A percentile compares a stretch with the other conserved stretches of the same genome.
Conservation (phyloP, 1,140 invertebrate species). For the Heliconius himera region DNA sequence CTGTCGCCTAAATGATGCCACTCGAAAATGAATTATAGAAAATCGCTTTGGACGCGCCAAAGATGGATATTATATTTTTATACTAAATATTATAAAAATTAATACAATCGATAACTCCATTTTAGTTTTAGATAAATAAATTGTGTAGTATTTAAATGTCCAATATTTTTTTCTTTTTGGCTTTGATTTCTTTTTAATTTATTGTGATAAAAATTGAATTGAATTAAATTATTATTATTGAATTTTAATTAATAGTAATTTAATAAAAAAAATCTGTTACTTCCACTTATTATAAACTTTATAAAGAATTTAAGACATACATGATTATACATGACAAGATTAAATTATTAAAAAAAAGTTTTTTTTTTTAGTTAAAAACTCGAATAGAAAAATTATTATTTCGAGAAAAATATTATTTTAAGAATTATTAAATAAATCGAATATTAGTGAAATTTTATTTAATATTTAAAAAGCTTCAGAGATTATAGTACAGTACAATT, state of each 20-base stretch:
- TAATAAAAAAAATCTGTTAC: too few relatives aligned
- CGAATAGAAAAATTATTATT: too few relatives aligned
- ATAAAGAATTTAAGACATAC: too few relatives aligned
- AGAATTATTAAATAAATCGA: too few relatives aligned
- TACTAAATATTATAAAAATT: background rate
- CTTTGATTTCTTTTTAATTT: slow-evolving; percentile 1
- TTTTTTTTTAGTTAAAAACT: too few relatives aligned
- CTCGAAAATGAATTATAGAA: background rate
- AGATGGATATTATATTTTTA: slow-evolving; percentile 28
- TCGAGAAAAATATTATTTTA: too few relatives aligned
- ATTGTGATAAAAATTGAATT: background rate
- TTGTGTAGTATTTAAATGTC: background rate
- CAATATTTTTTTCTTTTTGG: background rate
- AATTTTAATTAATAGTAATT: too few relatives aligned
- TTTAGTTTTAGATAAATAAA: background rate
- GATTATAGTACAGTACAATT: slow-evolving; percentile 2
- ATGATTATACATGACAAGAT: too few relatives aligned
- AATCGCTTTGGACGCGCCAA: slow-evolving; percentile 21
- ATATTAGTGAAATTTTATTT: background rate
- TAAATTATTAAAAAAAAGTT: too few relatives aligned
- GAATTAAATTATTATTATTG: too few relatives aligned
- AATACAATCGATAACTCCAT: background rate
- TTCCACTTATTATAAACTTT: too few relatives aligned
- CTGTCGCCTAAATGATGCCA: slow-evolving; percentile 61
- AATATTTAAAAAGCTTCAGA: background rate